Base-by-base conservation (phyloP, 2,888 invertebrate species). In the Athalia rosae region DNA sequence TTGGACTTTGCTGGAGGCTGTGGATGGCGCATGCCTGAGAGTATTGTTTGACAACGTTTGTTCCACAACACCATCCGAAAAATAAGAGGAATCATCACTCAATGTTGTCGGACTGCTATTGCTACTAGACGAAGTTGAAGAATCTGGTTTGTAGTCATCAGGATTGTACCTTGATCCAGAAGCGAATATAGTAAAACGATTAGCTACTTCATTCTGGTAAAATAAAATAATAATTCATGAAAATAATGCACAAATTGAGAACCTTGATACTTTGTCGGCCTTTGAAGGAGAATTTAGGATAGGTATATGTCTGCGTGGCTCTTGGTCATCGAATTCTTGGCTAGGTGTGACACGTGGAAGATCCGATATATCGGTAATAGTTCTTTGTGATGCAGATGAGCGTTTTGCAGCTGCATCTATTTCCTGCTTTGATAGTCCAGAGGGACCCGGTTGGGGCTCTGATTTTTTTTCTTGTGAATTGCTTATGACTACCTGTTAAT, bases 11-110 rank as follows among this genome's bases (percentile, higher is more conserved):
- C 80, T 85, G 4, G 78, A 67, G n/a, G 62, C 77, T 13, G 81
- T 59, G 5, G 84, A 83, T 58, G 80, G 77, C 15, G 80, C 79
- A 76, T 80, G 80, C 47, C 81, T 86, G n/a, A 83, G 77, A 15
- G 78, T 80, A 80, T 78, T 83, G 7, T 43, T 71, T 53, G 48
- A 78, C 28, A 76, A 81, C 47, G 59, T 76, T 45, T 80, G 78
- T 76, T 85, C 85, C 9, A 69, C 78, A 58, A 79, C 64, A 74
- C 71, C 82, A 53, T 87, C 87, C 53, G 88, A 87, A 80, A 87
- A 88, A 80, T 89, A 87, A 7, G 88, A 89, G 5, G 89, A 89
- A 81, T 89, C 88, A 28, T 88, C 87, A 73, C 86, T 89, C 59
- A 84, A 82, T 13, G 87, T 85, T 76, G 82, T 85, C 58, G 83